Conservation (phyloP, 2,113 vertebrate genomes). For the Phrynosoma blainvillii region DNA sequence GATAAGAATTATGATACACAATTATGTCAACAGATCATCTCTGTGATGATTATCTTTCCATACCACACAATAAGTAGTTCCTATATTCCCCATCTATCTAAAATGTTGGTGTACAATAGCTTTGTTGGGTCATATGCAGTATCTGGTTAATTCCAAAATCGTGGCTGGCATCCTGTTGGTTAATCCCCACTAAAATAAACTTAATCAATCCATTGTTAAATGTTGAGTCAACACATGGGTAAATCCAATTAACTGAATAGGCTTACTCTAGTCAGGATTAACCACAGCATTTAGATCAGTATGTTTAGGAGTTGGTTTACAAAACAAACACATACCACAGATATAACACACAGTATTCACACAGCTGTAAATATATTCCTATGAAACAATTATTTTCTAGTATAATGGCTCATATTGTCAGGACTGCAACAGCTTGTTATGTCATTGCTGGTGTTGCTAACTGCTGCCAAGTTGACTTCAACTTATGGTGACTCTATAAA, state of each 20-base stretch:
- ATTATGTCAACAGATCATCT: background rate
- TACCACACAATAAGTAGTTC: background rate
- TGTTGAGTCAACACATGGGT: no score
- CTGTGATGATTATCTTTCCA: background rate
- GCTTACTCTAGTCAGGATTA: no score
- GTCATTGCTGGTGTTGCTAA: no score
- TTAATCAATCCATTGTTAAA: no score
- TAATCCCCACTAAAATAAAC: no score
- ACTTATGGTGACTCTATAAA: no score
- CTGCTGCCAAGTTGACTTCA: no score
- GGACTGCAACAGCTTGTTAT: background rate
- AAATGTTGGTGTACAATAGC: background rate
- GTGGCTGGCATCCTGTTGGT: background rate
- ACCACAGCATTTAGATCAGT: no score
- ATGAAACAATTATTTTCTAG: background rate
- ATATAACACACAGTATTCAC: background rate
- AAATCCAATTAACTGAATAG: no score
- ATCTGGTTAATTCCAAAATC: no score
- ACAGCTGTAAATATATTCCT: background rate
- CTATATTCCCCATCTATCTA: background rate
- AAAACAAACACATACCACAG: background rate
- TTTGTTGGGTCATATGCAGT: background rate
- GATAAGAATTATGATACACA: background rate
- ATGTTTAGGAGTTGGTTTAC: no score
- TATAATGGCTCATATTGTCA: background rate